Base-by-base conservation (phyloP, 1,140 invertebrate species). In the Drosophila ficusphila region DNA sequence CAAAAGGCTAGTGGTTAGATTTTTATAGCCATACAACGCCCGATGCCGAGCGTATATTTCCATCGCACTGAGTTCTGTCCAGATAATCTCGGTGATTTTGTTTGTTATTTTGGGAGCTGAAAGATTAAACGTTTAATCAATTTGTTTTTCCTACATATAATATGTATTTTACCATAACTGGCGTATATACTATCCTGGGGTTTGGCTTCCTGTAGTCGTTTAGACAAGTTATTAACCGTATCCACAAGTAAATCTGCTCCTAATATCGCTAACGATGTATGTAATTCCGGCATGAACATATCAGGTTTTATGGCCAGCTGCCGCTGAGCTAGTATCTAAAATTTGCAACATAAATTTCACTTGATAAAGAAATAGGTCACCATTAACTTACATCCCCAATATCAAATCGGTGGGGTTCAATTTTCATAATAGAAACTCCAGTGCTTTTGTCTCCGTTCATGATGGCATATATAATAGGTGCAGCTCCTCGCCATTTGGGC, bases 401-500 rank as follows among this genome's bases (percentile, higher is more conserved):
- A 93, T 98, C 98, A 94, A 98, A 98, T 71, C 94, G 94, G 90
- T 97, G 93, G 16, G 97, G 96, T 79, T 94, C 94, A 51, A 99
- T 97, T 92, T 94, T 95, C 95, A 99, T 98, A 25, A 99, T 94
- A 3, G 96, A 96, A 23, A 99, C 93, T 31, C 98, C 98, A 18
- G 97, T 97, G 51, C 93, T 91, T 19, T 89, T 75, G 90, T 99
- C 98, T 21, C 96, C 97, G 92, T 96, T 95, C 53, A 96, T 93
- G 51, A 98, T 92, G 1, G 91, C 73, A 47, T 91, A 88, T n/a
- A 91, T 91, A 8, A 91, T 91, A 1, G 90, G 90, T 2, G 90
- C 90, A 38, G 98, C 97, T 27, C 98, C 98, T 91, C 98, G 93
- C 97, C 97, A 99, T 65, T 96, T 93, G 21, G 98, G 98, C 72